These are phyloP conservation scores for Tenthredo mesomela DNA, from an alignment of 2,888 invertebrate genomes.

Conservation along the genomic window DNA sequence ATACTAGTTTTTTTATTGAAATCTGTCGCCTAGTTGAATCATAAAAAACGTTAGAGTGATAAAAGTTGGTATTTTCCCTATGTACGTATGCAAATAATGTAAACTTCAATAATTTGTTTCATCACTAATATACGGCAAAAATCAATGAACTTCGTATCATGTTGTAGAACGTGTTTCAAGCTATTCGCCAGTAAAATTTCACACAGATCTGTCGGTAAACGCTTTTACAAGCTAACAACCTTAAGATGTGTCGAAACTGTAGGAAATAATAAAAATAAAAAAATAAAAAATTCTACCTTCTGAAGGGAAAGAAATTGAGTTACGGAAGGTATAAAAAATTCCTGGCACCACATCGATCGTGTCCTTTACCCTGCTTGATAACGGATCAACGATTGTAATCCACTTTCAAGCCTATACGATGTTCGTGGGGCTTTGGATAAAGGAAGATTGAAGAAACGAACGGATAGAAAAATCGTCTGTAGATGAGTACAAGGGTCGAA, in stretches of 20 bases:
- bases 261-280: background rate
- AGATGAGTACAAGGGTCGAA: constrained; percentile 29
- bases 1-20: no score
- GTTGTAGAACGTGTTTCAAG: no score
- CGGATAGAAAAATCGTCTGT: constrained; percentile 19
- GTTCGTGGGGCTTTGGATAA: constrained; percentile 34
- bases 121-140: no score
- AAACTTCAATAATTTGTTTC: no score
- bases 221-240: no score
- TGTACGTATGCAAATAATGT: no score
- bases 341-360: constrained; percentile 6
- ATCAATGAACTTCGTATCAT: no score
- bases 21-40: no score
- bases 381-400: constrained; percentile 44
- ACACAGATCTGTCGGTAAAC: no score
- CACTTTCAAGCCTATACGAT: constrained; percentile 32
- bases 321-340: constrained; percentile 36
- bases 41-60: no score
- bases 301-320: background rate
- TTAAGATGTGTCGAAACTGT: constrained; percentile 5
- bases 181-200: no score
- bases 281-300: constrained; percentile 4
- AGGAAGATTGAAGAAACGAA: constrained; percentile 39
- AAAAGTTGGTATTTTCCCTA: no score
- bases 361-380: constrained; percentile 35